phyloP scores from a whole-genome alignment of 2,797 vertebrate species.

The Ctenopoma multispine region DNA sequence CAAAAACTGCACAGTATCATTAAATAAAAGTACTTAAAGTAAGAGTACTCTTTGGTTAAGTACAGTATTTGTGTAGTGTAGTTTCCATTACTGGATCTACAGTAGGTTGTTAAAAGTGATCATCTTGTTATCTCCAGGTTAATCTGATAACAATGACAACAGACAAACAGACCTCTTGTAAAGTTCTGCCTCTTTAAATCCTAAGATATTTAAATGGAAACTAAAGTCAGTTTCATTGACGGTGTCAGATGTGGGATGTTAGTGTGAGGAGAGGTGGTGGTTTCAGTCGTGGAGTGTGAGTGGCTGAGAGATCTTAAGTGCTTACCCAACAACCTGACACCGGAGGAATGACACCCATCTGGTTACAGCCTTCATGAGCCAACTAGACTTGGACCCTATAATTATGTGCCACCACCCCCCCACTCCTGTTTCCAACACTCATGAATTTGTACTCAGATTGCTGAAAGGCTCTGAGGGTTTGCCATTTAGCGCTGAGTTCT shows the following conservation, averaged over 20 bases:
- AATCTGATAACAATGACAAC: not conserved
- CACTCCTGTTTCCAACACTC: constrained; percentile 53
- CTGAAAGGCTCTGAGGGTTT: constrained; percentile 50
- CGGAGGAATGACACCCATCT: constrained; percentile 28
- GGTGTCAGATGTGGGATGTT: constrained; percentile 20
- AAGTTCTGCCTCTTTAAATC: not conserved
- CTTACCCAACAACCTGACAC: not conserved
- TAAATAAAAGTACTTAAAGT: too few relatives aligned
- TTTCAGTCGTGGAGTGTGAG: constrained; percentile 19
- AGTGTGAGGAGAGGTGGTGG: not conserved
- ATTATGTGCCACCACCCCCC: constrained; percentile 9
- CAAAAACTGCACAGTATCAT: too few relatives aligned
- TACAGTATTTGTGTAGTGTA: too few relatives aligned
- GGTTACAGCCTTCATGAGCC: constrained; percentile 21
- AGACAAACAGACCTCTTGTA: not conserved
- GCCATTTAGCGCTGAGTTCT: constrained; percentile 48
- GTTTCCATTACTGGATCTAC: too few relatives aligned
- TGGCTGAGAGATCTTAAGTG: not conserved
- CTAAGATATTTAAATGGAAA: not conserved
- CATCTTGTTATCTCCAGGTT: too few relatives aligned
- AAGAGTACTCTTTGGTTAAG: too few relatives aligned
- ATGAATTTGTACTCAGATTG: constrained; percentile 46
- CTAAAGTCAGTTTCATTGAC: constrained; percentile 23
- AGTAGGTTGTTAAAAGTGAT: too few relatives aligned
- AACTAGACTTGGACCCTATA: constrained; percentile 24